Conservation (phyloP, 1,140 invertebrate species). For the Musca vetustissima region DNA sequence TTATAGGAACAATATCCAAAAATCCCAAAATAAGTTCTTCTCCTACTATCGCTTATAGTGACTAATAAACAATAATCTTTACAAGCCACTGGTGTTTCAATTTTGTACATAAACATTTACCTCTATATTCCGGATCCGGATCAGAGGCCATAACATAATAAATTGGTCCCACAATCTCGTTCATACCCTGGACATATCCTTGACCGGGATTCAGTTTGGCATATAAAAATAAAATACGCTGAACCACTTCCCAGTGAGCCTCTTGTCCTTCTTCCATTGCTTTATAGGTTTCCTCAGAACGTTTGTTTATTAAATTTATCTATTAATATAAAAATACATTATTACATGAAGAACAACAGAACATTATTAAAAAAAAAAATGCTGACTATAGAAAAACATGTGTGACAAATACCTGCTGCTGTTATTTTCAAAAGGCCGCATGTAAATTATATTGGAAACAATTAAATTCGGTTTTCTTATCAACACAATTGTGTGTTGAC, state of each 20-base stretch:
- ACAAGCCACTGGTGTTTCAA: no score
- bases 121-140: conserved; percentile 76
- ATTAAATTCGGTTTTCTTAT: neutral
- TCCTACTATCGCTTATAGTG: no score
- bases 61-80: no score
- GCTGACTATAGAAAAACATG: neutral
- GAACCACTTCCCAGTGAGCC: conserved; percentile 96
- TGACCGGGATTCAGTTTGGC: conserved; percentile 97
- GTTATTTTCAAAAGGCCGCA: conserved; percentile 30
- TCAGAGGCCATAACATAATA: conserved; percentile 96
- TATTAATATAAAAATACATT: neutral
- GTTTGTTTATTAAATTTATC: conserved; percentile 66
- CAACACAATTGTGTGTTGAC: neutral
- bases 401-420: conserved; percentile 53
- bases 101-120: no score
- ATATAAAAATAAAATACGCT: conserved; percentile 95
- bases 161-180: conserved; percentile 98
- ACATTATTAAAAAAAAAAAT: neutral
- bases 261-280: conserved; percentile 81
- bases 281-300: conserved; percentile 75
- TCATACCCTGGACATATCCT: conserved; percentile 98
- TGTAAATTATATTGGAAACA: conserved; percentile 18
- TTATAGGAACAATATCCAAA: no score
- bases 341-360: no score
- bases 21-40: no score